Base-by-base conservation (phyloP, 2,113 vertebrate species). In the Dermatemys mawii region DNA sequence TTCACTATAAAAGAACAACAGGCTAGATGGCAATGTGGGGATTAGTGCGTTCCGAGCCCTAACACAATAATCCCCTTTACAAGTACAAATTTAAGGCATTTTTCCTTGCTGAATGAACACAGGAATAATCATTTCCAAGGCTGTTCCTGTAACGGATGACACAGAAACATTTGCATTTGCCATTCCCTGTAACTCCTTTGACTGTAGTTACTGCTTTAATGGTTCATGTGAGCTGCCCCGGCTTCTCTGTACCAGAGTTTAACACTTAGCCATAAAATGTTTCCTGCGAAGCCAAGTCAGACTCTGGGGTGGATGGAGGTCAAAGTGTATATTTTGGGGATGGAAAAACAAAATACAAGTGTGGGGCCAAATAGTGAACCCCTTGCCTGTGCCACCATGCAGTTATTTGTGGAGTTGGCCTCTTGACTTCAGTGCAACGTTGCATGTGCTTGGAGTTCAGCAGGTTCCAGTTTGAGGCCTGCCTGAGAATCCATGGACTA, bases 1-100 rank as follows among this genome's bases (percentile, higher is more conserved):
- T 78, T 83, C 88, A 81, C 86, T 90, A 87, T 67, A 57, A 55
- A 89, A 90, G 93, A 94, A 78, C 86, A 93, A 51, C 75, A 80
- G 81, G 88, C 83, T 78, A 75, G 87, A 57, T 78, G 90, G 81
- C 83, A 85, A 87, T 84, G 46, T 75, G 60, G 92, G 81, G 83
- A 92, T 91, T 90, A 78, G 75, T 29, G 5, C 41, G 73, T 49
- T 60, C 54, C 16, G 19, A 76, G 78, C 78, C 63, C 83, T 35
- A 12, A 8, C 81, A 84, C 29, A 19, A 46, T 35, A 73, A 91
- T 81, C 55, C 80, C 46, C 17, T 82, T 84, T 88, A 60, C 51
- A 86, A n/a, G 49, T 48, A 49, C 78, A 86, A 41, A 80, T 60
- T 53, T 38, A 1, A 73, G 75, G 88, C 53, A 32, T 84, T 88